Evolutionary conservation across 2,888 invertebrate species (phyloP).

Genomic region (Thymelicus lineola): DNA sequence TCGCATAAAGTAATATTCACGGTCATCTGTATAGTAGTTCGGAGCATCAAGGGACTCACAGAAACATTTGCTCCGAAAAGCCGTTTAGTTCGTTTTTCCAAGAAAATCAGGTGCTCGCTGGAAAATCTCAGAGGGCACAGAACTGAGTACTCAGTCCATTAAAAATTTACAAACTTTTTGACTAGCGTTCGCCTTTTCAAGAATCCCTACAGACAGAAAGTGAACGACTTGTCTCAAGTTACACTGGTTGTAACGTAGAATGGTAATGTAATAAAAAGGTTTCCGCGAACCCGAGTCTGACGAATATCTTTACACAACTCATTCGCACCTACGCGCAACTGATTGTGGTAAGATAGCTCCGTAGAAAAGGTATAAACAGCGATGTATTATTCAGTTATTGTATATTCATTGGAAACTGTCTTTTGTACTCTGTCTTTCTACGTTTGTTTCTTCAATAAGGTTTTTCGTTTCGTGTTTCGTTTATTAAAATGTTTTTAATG

Average conservation of each 20-base stretch:
- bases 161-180: neutral
- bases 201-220: neutral
- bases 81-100: too few species aligned
- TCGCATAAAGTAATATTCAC: too few species aligned
- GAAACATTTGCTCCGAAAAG: too few species aligned
- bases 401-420: too few species aligned
- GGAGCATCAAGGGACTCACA: too few species aligned
- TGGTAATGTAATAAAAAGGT: slow-evolving; percentile 65
- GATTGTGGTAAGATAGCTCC: slow-evolving; percentile 8
- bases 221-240: slow-evolving; percentile 18
- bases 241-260: slow-evolving; percentile 48
- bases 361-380: neutral
- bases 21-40: too few species aligned
- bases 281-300: slow-evolving; percentile 62
- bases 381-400: neutral
- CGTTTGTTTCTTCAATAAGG: too few species aligned
- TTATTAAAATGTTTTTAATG: too few species aligned
- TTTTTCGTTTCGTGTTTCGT: too few species aligned
- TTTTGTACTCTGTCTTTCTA: too few species aligned
- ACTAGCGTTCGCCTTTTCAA: neutral
- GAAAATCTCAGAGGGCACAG: too few species aligned
- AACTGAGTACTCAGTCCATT: neutral
- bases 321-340: slow-evolving; percentile 54
- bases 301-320: slow-evolving; percentile 66
- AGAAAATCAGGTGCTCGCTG: too few species aligned